Conservation (phyloP, 2,888 invertebrate genomes). For the Eledona agricola region DNA sequence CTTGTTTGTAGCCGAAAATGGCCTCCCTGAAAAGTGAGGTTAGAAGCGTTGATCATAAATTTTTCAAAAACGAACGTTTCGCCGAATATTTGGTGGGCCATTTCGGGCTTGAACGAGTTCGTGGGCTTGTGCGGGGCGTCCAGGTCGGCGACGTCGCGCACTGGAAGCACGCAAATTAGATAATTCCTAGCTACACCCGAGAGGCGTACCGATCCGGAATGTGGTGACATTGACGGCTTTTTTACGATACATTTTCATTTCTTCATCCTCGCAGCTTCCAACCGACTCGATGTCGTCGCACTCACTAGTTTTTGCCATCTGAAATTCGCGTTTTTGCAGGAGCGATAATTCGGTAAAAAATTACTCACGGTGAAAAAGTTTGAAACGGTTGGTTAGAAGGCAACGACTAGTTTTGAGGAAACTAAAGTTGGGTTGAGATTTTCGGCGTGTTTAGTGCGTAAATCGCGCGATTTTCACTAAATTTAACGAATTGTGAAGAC, state of each 20-base stretch:
- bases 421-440: no score
- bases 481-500: no score
- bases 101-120: slow-evolving; percentile 75
- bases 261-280: slow-evolving; percentile 37
- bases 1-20: slow-evolving; percentile 92
- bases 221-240: slow-evolving; percentile 45
- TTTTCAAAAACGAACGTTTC: slow-evolving; percentile 65
- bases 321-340: slow-evolving; percentile 3
- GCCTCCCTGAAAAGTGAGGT: slow-evolving; percentile 68
- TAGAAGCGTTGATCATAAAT: background rate
- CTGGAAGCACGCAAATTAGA: no score
- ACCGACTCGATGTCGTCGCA: slow-evolving; percentile 7
- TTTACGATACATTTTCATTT: slow-evolving; percentile 45
- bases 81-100: slow-evolving; percentile 95
- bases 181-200: no score
- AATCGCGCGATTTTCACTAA: no score
- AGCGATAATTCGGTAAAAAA: no score
- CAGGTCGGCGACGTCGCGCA: slow-evolving; percentile 44
- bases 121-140: slow-evolving; percentile 15
- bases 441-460: no score
- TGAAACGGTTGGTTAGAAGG: no score
- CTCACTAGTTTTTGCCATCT: slow-evolving; percentile 8
- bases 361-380: no score
- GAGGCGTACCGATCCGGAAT: slow-evolving; percentile 45
- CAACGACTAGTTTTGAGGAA: no score